Evolutionary conservation across 2,888 invertebrate genomes (phyloP).

Genomic region (Shargacucullia verbasci): DNA sequence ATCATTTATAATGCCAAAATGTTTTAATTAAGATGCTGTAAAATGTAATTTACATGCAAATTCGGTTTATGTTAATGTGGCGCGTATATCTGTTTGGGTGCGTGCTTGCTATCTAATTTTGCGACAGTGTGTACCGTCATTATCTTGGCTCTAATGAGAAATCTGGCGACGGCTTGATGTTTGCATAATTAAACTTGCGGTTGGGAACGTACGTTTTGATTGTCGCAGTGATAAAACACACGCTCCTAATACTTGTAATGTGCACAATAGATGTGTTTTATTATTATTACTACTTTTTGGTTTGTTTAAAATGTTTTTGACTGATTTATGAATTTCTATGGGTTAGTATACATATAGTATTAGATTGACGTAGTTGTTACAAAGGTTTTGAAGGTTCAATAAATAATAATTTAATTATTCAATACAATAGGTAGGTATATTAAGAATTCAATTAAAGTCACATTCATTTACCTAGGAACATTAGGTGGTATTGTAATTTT

Average conservation of each 20-base stretch:
- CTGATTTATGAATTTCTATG: not conserved
- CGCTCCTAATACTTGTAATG: slow-evolving; percentile 74
- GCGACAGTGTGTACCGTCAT: slow-evolving; percentile 89
- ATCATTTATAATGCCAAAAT: slow-evolving; percentile 90
- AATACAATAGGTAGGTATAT: too few species aligned
- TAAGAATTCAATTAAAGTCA: too few species aligned
- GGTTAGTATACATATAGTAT: too few species aligned
- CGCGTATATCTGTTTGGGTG: slow-evolving; percentile 89
- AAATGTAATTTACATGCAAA: slow-evolving; percentile 90
- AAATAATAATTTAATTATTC: too few species aligned
- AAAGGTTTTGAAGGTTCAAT: too few species aligned
- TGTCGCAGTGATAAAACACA: slow-evolving; percentile 85
- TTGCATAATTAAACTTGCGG: slow-evolving; percentile 89
- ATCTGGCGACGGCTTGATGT: slow-evolving; percentile 89
- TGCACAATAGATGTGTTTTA: slow-evolving; percentile 50
- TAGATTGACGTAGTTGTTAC: too few species aligned
- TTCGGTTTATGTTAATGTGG: slow-evolving; percentile 90
- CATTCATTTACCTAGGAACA: slow-evolving; percentile 1
- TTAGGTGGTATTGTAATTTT: too few species aligned
- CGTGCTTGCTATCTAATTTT: slow-evolving; percentile 89
- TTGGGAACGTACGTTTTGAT: slow-evolving; percentile 84
- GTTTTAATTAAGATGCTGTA: slow-evolving; percentile 90
- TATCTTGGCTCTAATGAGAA: slow-evolving; percentile 89
- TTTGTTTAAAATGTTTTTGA: not conserved
- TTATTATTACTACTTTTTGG: slow-evolving; percentile 2